Percentiles rank a stretch among this genome's conserved stretches.
Evolutionary conservation across 1,140 invertebrate genomes (phyloP).

Genomic region (Parasteatoda tepidariorum): DNA sequence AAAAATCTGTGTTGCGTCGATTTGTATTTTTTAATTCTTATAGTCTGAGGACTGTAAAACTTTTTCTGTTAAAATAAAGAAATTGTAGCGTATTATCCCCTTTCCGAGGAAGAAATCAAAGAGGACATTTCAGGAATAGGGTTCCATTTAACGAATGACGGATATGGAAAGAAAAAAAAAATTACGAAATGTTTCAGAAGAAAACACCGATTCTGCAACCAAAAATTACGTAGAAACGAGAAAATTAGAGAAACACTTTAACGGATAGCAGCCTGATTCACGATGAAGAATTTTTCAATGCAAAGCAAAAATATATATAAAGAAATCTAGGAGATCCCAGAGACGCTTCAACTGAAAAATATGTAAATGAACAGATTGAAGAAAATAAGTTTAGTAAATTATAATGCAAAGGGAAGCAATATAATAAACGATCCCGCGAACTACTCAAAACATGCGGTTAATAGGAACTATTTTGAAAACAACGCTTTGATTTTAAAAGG

Average conservation of each 20-base stretch:
- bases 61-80: too few species aligned
- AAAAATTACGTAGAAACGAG: not conserved
- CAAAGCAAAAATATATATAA: not conserved
- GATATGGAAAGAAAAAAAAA: too few species aligned
- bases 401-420: not conserved
- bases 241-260: not conserved
- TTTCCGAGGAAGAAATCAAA: too few species aligned
- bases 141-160: too few species aligned
- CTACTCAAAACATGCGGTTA: too few species aligned
- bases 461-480: not conserved
- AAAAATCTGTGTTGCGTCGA: too few species aligned
- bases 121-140: too few species aligned
- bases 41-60: too few species aligned
- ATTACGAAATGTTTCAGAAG: not conserved
- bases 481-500: not conserved
- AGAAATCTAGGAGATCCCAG: not conserved
- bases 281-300: not conserved
- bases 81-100: too few species aligned
- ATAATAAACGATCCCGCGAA: not conserved
- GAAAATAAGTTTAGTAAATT: too few species aligned
- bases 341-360: not conserved
- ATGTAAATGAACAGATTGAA: too few species aligned
- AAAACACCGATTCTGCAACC: not conserved
- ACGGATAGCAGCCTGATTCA: not conserved
- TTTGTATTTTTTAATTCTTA: too few species aligned